These are phyloP conservation scores for Cariama cristata DNA, from an alignment of 2,113 vertebrate genomes.

Conservation along the genomic window DNA sequence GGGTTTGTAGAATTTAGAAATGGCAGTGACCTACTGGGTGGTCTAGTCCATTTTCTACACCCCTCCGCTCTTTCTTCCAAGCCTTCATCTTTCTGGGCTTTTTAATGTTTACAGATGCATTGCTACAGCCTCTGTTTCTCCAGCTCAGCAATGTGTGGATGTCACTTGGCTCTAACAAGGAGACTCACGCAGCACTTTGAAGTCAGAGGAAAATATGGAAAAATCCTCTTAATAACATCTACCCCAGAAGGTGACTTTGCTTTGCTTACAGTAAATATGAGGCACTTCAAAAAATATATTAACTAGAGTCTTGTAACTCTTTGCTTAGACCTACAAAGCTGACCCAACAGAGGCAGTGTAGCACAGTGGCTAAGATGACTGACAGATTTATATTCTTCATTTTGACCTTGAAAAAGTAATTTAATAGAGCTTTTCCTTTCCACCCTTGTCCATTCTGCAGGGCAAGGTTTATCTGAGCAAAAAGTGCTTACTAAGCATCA, in stretches of 20 bases:
- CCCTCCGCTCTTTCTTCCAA: not conserved
- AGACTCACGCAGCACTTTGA: not conserved
- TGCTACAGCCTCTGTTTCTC: not conserved
- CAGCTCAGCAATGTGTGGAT: not conserved
- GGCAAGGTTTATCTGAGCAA: slow-evolving; percentile 19
- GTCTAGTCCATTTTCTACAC: not conserved
- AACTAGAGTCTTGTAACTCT: not conserved
- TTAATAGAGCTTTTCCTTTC: not conserved
- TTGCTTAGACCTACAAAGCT: not conserved
- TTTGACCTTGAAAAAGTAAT: slow-evolving; percentile 9
- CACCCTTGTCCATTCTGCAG: not conserved
- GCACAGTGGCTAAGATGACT: not conserved
- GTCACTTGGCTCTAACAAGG: not conserved
- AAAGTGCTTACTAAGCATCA: not conserved
- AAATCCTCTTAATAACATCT: slow-evolving; percentile 7
- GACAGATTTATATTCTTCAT: not conserved
- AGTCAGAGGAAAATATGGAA: not conserved
- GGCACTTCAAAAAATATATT: not conserved
- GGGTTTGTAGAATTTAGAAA: not conserved
- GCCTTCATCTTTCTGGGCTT: not conserved
- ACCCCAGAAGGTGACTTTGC: not conserved
- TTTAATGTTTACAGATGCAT: not conserved
- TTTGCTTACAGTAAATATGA: not conserved
- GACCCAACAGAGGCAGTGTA: not conserved
- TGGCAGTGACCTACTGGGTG: not conserved